Percentiles rank a stretch among this genome's conserved stretches.
Conservation (phyloP, 2,888 invertebrate species). For the Operophtera brumata region DNA sequence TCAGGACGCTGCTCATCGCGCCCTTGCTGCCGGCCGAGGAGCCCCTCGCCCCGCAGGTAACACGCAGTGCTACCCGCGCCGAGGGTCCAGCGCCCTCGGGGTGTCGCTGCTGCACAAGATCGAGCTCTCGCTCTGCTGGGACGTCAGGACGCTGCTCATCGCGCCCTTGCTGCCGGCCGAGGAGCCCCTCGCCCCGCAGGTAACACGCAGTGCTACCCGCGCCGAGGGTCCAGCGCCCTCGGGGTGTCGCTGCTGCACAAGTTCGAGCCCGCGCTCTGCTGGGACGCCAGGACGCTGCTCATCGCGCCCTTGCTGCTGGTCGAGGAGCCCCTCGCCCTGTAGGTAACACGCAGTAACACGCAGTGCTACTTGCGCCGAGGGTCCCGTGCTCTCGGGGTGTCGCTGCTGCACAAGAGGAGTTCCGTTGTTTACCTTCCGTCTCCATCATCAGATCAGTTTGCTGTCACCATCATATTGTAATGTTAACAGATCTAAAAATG, state of each 20-base stretch:
- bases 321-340: conserved; percentile 65
- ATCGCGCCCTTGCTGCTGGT: conserved; percentile 96
- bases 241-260: conserved; percentile 96
- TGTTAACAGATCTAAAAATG: too few species aligned
- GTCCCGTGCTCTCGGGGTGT: conserved; percentile 90
- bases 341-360: conserved; percentile 29
- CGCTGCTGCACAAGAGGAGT: conserved; percentile 93
- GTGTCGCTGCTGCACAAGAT: conserved; percentile 96
- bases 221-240: conserved; percentile 84
- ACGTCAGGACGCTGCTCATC: conserved; percentile 94
- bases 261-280: conserved; percentile 97
- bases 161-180: conserved; percentile 91
- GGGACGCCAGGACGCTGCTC: conserved; percentile 95
- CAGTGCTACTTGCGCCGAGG: conserved; percentile 83
- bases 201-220: conserved; percentile 80
- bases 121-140: conserved; percentile 98
- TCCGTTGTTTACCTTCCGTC: too few species aligned
- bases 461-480: too few species aligned
- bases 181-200: conserved; percentile 51
- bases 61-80: conserved; percentile 81
- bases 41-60: conserved; percentile 47
- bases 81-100: conserved; percentile 87
- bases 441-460: too few species aligned
- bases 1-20: conserved; percentile 94
- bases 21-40: conserved; percentile 91